Conservation (phyloP, 2,113 vertebrate genomes). For the Ploceus nigricollis region DNA sequence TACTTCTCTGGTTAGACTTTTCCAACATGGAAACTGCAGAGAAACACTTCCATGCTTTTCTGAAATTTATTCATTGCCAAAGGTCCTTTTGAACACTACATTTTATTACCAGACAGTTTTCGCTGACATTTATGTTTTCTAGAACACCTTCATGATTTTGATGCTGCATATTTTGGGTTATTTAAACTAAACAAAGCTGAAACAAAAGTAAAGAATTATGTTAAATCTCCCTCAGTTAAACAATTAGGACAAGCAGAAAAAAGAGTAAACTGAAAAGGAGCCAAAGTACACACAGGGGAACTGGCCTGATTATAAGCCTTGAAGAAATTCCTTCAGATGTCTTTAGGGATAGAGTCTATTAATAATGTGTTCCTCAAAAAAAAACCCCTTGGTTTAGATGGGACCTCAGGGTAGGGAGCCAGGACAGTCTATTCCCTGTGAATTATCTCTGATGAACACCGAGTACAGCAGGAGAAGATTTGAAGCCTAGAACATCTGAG, state of each 20-base stretch:
- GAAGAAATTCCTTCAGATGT: conserved; percentile 31
- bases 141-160: conserved; percentile 39
- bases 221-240: conserved; percentile 12
- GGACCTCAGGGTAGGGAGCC: background rate
- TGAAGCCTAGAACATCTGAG: background rate
- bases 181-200: conserved; percentile 59
- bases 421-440: background rate
- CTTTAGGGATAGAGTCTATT: conserved; percentile 12
- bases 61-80: conserved; percentile 12
- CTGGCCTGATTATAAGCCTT: conserved; percentile 32
- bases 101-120: conserved; percentile 25
- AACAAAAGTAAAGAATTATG: conserved; percentile 51
- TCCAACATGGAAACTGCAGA: background rate
- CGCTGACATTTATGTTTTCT: conserved; percentile 42
- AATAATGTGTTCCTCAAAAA: background rate
- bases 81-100: background rate
- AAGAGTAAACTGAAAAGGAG: conserved; percentile 6
- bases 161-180: conserved; percentile 45
- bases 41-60: background rate
- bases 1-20: conserved; percentile 1
- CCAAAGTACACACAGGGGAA: conserved; percentile 28
- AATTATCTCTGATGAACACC: background rate
- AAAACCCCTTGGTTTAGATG: background rate
- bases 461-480: background rate
- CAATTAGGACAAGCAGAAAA: conserved; percentile 23